A percentile compares a stretch with the other conserved stretches of the same genome.
Evolutionary conservation across 2,888 invertebrate genomes (phyloP).

Genomic region (Catocala sponsa): DNA sequence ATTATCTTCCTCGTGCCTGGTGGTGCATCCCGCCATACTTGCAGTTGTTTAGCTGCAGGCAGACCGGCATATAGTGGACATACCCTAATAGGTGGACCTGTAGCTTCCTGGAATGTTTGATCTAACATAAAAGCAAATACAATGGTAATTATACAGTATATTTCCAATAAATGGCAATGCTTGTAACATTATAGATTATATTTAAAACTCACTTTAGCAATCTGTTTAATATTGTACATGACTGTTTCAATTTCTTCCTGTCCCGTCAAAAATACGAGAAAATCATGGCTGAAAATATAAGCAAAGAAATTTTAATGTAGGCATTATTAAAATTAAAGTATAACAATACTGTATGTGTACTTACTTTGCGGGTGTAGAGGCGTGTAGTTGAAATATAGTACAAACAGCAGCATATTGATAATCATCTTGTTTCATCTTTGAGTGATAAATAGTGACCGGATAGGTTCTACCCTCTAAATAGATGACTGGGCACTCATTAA

Average conservation of each 20-base stretch:
- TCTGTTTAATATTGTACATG: slow-evolving; percentile 91
- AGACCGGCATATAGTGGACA: slow-evolving; percentile 97
- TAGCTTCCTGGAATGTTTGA: slow-evolving; percentile 79
- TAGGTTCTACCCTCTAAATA: slow-evolving; percentile 97
- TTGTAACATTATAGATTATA: too few species aligned
- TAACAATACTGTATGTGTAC: slow-evolving; percentile 42
- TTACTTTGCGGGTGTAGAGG: slow-evolving; percentile 93
- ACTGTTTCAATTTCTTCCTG: slow-evolving; percentile 98
- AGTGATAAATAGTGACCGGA: slow-evolving; percentile 93
- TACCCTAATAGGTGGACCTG: slow-evolving; percentile 91
- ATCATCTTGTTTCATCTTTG: slow-evolving; percentile 92
- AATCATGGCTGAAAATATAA: slow-evolving; percentile 92
- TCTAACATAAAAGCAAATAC: slow-evolving; percentile 53
- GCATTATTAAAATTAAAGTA: not conserved
- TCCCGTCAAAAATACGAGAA: slow-evolving; percentile 97
- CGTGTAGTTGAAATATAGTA: slow-evolving; percentile 96
- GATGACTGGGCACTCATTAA: slow-evolving; percentile 94
- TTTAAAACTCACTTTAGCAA: slow-evolving; percentile 88
- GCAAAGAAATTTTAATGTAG: not conserved
- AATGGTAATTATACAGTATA: slow-evolving; percentile 28
- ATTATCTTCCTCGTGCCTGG: slow-evolving; percentile 95
- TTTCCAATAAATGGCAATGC: slow-evolving; percentile 4
- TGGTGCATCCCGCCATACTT: slow-evolving; percentile 93
- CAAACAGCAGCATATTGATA: slow-evolving; percentile 94
- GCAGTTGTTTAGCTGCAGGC: slow-evolving; percentile 94